phyloP scores from a whole-genome alignment of 2,888 invertebrate genomes.

The Xestia xanthographa region DNA sequence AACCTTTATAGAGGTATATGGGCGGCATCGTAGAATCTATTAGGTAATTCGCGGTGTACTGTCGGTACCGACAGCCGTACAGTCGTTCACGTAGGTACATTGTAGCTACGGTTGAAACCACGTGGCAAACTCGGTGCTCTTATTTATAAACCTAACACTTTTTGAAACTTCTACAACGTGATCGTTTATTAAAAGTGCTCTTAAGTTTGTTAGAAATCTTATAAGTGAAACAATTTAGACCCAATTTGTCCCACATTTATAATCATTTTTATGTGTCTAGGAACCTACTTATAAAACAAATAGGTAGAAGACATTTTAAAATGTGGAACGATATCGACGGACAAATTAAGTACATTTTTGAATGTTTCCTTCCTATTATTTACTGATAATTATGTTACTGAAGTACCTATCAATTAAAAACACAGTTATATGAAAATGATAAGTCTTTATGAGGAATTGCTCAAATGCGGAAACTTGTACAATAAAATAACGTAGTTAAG shows the following conservation, averaged over 20 bases:
- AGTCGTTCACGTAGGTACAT: constrained; percentile 22
- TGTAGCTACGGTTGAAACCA: constrained; percentile 31
- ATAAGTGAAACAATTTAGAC: background rate
- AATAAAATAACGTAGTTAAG: constrained; percentile 16
- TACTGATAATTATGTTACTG: background rate
- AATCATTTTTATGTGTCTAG: background rate
- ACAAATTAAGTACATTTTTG: constrained; percentile 7
- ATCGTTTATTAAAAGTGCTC: background rate
- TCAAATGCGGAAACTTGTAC: constrained; percentile 52
- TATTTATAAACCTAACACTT: constrained; percentile 4
- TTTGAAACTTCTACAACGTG: constrained; percentile 7
- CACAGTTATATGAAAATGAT: constrained; percentile 17
- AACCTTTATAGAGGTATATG: constrained; percentile 29
- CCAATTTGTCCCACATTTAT: constrained; percentile 3
- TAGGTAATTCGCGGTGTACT: constrained; percentile 4
- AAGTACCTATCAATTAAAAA: constrained; percentile 29
- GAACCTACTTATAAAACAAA: constrained; percentile 1
- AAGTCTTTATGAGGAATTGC: constrained; percentile 7
- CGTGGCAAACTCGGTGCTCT: constrained; percentile 30
- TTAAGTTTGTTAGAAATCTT: background rate
- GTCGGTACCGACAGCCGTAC: constrained; percentile 21
- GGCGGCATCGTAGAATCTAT: constrained; percentile 46
- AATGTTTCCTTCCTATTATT: constrained; percentile 33
- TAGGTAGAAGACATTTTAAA: constrained; percentile 12
- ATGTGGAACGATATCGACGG: background rate